phyloP scores from a whole-genome alignment of 2,797 vertebrate species.

The Podarcis siculus region DNA sequence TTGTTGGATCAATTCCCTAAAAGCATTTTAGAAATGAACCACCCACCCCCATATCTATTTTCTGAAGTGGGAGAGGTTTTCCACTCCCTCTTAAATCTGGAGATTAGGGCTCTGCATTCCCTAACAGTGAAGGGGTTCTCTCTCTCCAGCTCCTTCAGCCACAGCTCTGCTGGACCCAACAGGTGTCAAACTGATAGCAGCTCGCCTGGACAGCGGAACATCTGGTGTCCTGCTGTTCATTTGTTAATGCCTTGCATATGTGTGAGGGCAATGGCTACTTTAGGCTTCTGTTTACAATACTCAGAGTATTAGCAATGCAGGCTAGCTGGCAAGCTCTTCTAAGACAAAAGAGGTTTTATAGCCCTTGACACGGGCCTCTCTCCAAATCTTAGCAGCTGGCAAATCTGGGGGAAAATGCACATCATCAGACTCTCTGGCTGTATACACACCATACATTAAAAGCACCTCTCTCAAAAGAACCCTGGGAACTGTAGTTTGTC shows the following conservation, averaged over 20 bases:
- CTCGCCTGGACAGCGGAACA: slow-evolving; percentile 17
- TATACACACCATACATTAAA: not conserved
- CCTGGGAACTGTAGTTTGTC: too few species aligned
- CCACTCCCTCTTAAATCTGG: not conserved
- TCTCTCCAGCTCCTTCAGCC: slow-evolving; percentile 14
- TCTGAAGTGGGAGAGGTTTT: not conserved
- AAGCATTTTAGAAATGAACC: slow-evolving; percentile 5
- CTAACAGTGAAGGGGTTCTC: slow-evolving; percentile 9
- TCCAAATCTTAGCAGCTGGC: not conserved
- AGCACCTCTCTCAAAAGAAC: too few species aligned
- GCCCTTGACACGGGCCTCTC: not conserved
- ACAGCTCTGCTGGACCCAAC: slow-evolving; percentile 30
- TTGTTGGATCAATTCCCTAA: not conserved
- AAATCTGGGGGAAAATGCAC: not conserved
- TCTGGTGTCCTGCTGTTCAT: slow-evolving; percentile 45
- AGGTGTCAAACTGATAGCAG: slow-evolving; percentile 40
- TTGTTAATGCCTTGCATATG: slow-evolving; percentile 43
- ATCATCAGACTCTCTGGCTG: not conserved
- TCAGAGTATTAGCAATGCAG: not conserved
- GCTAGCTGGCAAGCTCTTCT: not conserved
- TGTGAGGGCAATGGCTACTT: slow-evolving; percentile 33
- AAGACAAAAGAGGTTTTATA: not conserved
- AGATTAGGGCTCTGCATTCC: slow-evolving; percentile 1
- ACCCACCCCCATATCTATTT: not conserved
- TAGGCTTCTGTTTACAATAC: slow-evolving; percentile 37